Evolutionary conservation across 1,140 invertebrate genomes (phyloP).

Genomic region (Sinonovacula constricta): DNA sequence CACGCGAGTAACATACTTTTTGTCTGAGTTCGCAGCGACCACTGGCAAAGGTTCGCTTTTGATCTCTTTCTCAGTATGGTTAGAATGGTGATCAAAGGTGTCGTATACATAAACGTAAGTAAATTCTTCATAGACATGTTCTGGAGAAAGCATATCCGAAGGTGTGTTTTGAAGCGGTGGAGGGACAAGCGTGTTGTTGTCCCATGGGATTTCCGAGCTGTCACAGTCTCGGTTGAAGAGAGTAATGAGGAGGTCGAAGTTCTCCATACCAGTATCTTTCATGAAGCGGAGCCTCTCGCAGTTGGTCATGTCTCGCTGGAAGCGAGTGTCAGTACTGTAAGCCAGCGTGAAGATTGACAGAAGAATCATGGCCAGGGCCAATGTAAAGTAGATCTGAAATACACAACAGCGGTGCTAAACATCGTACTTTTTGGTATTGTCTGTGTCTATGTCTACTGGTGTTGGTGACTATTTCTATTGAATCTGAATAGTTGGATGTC

Average conservation of each 20-base stretch:
- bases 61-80: neutral
- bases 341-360: slow-evolving; percentile 33
- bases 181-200: neutral
- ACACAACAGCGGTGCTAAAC: no score
- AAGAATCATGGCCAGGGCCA: slow-evolving; percentile 19
- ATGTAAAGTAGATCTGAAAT: slow-evolving; percentile 30
- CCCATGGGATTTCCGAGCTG: neutral
- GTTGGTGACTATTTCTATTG: no score
- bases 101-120: neutral
- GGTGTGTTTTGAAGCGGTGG: neutral
- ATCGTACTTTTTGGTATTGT: no score
- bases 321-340: slow-evolving; percentile 30
- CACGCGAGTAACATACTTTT: neutral
- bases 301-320: slow-evolving; percentile 40
- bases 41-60: neutral
- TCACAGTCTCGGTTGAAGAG: neutral
- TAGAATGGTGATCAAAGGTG: neutral
- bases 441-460: no score
- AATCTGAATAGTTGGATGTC: no score
- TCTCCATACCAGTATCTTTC: slow-evolving; percentile 18
- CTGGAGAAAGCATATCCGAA: no score
- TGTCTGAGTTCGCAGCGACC: neutral
- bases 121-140: neutral
- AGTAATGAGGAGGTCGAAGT: neutral
- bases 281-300: slow-evolving; percentile 46